Base-by-base conservation (phyloP, 2,113 vertebrate genomes). In the Neomonachus schauinslandi region DNA sequence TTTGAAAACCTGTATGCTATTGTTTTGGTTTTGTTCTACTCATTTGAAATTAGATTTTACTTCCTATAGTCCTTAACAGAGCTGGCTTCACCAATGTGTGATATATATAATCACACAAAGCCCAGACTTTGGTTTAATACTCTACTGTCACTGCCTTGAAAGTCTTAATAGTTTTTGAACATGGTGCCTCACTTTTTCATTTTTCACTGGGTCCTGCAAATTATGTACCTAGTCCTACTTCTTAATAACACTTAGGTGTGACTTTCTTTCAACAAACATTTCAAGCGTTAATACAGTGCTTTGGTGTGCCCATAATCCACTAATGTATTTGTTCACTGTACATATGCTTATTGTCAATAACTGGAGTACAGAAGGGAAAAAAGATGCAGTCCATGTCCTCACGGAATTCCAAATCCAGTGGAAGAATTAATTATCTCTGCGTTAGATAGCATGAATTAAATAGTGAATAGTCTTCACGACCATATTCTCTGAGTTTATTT, bases 131-230 rank as follows among this genome's bases (percentile, higher is more conserved):
- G 61, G 19, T 89, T 76, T 83, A 96, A 88, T 74, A 15, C 5
- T 76, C 19, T 12, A 57, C 22, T 63, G 16, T 24, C 31, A 71
- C 8, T 36, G 5, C 55, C 19, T 77, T 81, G 9, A 95, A 92
- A 80, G 89, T 72, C 72, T 67, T 74, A 14, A 42, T 14, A 57
- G 33, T 46, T 97, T 92, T 94, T 93, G 3, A 91, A 76, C 28
- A 59, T 49, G 4, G 19, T 63, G 7, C 3, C 33, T 94, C 24
- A 83, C 31, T 28, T 65, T 95, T 46, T 80, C 19, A 85, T 80
- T 92, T 63, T 88, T 71, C 71, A 59, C 39, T 88, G 10, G 7
- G 7, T 26, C 26, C 24, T 65, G 28, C 21, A 95, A 86, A 93
- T 89, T 55, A 80, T 14, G 0, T 31, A 26, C 4, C 46, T 57